Conservation (phyloP, 2,113 vertebrate species). For the Tympanuchus pallidicinctus region DNA sequence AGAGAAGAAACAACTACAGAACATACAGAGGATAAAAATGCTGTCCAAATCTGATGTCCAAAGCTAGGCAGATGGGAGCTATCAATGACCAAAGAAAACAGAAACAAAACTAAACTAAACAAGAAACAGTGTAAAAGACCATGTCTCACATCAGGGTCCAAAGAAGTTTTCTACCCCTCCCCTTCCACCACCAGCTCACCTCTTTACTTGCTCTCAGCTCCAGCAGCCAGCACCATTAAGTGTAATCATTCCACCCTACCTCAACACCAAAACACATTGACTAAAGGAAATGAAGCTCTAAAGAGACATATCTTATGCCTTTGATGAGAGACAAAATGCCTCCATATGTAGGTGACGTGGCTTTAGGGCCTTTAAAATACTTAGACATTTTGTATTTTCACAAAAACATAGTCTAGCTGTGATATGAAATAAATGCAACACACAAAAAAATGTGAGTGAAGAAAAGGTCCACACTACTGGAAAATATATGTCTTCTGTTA, state of each 20-base stretch:
- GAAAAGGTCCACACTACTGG: not conserved
- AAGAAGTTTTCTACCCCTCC: not conserved
- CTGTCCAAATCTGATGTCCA: not conserved
- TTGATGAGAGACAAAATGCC: not conserved
- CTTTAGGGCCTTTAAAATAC: not conserved
- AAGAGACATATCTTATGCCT: not conserved
- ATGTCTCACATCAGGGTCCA: not conserved
- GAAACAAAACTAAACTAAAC: not conserved
- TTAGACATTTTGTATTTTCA: not conserved
- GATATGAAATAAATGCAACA: not conserved
- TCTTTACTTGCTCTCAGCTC: not conserved
- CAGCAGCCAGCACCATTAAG: not conserved
- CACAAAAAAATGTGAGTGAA: not conserved
- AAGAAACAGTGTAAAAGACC: not conserved
- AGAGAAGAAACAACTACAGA: not conserved
- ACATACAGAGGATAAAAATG: not conserved
- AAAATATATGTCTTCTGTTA: constrained; percentile 27
- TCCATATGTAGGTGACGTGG: not conserved
- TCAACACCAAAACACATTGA: not conserved
- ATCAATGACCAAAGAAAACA: not conserved
- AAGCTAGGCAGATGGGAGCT: not conserved
- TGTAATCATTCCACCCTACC: not conserved
- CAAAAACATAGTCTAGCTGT: not conserved
- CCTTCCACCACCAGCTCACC: too few species aligned
- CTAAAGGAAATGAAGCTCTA: not conserved